Base-by-base conservation (phyloP, 2,888 invertebrate genomes). In the Octodonta nipae region DNA sequence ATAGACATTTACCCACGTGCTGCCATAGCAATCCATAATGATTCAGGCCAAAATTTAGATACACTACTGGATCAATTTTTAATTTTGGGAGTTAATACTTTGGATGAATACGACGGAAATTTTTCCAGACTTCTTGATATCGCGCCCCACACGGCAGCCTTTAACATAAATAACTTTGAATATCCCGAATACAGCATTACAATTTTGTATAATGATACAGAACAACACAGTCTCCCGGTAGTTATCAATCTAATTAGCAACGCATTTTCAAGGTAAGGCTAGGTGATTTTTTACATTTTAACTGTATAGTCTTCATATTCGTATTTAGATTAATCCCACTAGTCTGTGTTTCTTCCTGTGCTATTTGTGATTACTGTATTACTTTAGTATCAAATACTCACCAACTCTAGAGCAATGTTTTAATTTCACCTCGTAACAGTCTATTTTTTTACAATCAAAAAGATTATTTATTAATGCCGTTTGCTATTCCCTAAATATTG, bases 211-310 rank as follows among this genome's bases (percentile, higher is more conserved):
- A 87, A 87, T 54, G 82, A 81, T 51, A 82, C 85, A 0, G 77
- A 73, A 49, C 73, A 80, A 29, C 86, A 86, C 55, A 77, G 81
- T 38, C 62, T 86, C 46, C 85, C 86, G 3, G 74, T 83, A 37
- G 64, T 82, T 24, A 60, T 82, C 28, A 83, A 82, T 58, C 61
- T 79, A 33, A 62, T 83, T 44, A 76, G 74, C 45, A 82, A 83
- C 55, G 71, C 73, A 30, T 65, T 79, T 44, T 74, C 75, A 54
- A 75, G 72, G 80, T 79, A 55, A 64, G 57, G 39, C 25, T 32
- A n/a, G n/a, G n/a, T n/a, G n/a, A n/a, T n/a, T n/a, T n/a, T n/a
- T n/a, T n/a, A n/a, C n/a, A n/a, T n/a, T n/a, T n/a, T n/a, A n/a
- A n/a, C n/a, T n/a, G n/a, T n/a, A n/a, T n/a, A n/a, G n/a, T n/a